Evolutionary conservation across 2,888 invertebrate species (phyloP).

Genomic region (Epistrophe eligans): DNA sequence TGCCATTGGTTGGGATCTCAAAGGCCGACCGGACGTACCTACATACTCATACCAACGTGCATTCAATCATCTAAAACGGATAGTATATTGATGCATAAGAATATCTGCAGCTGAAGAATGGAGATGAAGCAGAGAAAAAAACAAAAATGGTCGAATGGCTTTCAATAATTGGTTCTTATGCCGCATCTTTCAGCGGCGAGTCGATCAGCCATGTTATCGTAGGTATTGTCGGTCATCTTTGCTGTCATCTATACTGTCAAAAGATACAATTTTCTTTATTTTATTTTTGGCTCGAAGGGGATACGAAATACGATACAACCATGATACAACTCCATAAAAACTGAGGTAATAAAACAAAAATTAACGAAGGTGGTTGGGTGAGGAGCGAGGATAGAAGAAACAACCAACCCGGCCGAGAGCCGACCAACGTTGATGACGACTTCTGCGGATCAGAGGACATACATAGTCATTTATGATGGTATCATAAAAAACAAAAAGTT

Average conservation of each 20-base stretch:
- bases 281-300: slow-evolving; percentile 33
- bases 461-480: slow-evolving; percentile 71
- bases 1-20: slow-evolving; percentile 53
- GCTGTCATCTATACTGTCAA: slow-evolving; percentile 40
- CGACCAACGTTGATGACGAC: slow-evolving; percentile 39
- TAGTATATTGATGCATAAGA: slow-evolving; percentile 21
- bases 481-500: slow-evolving; percentile 54
- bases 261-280: slow-evolving; percentile 40
- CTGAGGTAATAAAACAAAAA: slow-evolving; percentile 52
- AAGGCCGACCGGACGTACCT: slow-evolving; percentile 11
- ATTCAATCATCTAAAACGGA: slow-evolving; percentile 32
- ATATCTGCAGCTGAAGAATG: slow-evolving; percentile 8
- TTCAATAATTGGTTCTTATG: slow-evolving; percentile 66
- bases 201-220: slow-evolving; percentile 68
- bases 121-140: slow-evolving; percentile 19
- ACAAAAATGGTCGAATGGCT: slow-evolving; percentile 55
- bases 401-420: neutral
- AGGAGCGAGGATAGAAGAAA: neutral
- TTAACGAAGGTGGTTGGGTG: slow-evolving; percentile 39
- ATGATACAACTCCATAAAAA: slow-evolving; percentile 62
- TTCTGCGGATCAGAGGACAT: slow-evolving; percentile 57
- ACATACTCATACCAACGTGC: neutral
- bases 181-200: slow-evolving; percentile 44
- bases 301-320: slow-evolving; percentile 3
- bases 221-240: slow-evolving; percentile 67